phyloP scores from a whole-genome alignment of 92 coral and sea anemone species.

The Parazoanthus atlanticus region DNA sequence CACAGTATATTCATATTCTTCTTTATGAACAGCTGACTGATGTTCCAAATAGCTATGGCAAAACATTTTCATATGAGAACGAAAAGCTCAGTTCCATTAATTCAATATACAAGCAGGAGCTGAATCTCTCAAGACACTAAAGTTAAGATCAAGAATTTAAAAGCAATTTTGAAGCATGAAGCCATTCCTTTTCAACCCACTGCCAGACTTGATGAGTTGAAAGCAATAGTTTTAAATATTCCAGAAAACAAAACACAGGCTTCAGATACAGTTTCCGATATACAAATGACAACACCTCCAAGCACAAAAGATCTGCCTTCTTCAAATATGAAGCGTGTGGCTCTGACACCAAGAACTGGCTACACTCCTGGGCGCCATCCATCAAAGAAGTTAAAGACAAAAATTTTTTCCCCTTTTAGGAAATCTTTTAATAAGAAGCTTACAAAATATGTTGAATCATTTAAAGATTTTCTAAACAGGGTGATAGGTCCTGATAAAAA shows the following conservation, averaged over 20 bases:
- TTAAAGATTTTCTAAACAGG: conserved; percentile 36
- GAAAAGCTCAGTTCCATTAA: conserved; percentile 36
- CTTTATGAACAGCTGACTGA: conserved; percentile 10
- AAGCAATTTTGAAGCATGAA: conserved; percentile 36
- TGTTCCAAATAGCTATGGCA: conserved; percentile 20
- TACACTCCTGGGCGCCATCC: conserved; percentile 39
- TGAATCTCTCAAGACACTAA: conserved; percentile 22
- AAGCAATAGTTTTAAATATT: conserved; percentile 31
- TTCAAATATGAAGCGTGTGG: neutral
- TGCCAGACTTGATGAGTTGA: conserved; percentile 24
- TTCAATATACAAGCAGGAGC: conserved; percentile 16
- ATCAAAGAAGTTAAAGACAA: conserved; percentile 30
- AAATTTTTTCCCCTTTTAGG: neutral
- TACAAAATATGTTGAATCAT: conserved; percentile 25
- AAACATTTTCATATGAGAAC: conserved; percentile 8
- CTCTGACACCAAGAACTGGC: neutral
- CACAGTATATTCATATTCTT: conserved; percentile 26
- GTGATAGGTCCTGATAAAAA: conserved; percentile 7
- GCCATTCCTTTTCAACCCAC: conserved; percentile 19
- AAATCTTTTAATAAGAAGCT: neutral
- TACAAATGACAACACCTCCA: conserved; percentile 8
- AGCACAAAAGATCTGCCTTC: neutral
- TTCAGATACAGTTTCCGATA: neutral
- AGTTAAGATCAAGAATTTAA: conserved; percentile 38
- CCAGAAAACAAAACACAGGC: conserved; percentile 8